phyloP scores from a whole-genome alignment of 2,888 invertebrate genomes.

The Idaea dimidiata region DNA sequence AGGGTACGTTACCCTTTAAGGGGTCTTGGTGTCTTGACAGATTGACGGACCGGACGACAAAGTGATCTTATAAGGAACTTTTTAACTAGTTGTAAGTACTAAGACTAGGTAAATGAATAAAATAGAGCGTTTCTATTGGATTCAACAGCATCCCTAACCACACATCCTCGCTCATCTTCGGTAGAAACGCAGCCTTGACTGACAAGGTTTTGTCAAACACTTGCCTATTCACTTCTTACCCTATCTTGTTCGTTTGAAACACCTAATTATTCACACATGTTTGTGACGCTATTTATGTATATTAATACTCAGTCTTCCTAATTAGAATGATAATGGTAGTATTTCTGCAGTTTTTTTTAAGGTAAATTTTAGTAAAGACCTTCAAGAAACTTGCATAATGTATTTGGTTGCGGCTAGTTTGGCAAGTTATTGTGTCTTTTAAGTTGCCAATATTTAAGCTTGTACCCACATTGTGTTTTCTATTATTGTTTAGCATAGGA shows the following conservation, averaged over 20 bases:
- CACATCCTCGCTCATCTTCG: too few relatives aligned
- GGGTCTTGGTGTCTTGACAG: too few relatives aligned
- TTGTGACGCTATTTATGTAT: not conserved
- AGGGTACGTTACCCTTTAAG: too few relatives aligned
- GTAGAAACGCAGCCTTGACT: not conserved
- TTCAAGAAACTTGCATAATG: constrained; percentile 12
- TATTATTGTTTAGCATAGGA: too few relatives aligned
- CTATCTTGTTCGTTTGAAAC: not conserved
- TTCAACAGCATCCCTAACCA: too few relatives aligned
- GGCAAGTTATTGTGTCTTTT: not conserved
- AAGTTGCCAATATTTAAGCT: too few relatives aligned
- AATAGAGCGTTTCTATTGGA: too few relatives aligned
- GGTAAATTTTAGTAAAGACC: constrained; percentile 11
- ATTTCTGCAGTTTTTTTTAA: constrained; percentile 1
- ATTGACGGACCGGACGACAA: too few relatives aligned
- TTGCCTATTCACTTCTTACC: not conserved
- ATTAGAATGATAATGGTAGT: constrained; percentile 14
- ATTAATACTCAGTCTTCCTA: constrained; percentile 11
- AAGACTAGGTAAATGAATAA: too few relatives aligned
- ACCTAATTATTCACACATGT: not conserved
- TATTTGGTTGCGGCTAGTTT: not conserved
- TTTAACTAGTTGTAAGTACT: too few relatives aligned
- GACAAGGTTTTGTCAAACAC: not conserved
- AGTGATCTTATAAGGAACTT: too few relatives aligned
- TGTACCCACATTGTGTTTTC: too few relatives aligned